A percentile compares a stretch with the other conserved stretches of the same genome.
Conservation (phyloP, 35 echinoderm and acorn worm species). For the Acanthaster planci region DNA sequence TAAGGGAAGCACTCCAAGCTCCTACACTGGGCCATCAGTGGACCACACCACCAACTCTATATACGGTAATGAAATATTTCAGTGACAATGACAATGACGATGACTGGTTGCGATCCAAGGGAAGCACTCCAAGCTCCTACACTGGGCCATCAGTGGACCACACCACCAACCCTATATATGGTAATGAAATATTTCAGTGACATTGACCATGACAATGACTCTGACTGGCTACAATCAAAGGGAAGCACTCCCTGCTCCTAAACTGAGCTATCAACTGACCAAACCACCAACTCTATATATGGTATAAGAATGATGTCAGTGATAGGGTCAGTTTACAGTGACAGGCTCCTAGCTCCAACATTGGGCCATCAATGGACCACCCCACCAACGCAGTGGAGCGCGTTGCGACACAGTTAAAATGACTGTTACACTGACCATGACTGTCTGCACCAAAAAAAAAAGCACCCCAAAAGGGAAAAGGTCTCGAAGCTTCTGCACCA, state of each 20-base stretch:
- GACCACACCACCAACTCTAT: conserved; percentile 72
- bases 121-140: conserved; percentile 2
- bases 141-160: conserved; percentile 77
- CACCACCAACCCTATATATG: conserved; percentile 28
- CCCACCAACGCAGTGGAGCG: no score
- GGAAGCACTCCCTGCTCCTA: conserved; percentile 19
- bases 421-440: no score
- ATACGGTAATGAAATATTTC: conserved; percentile 23
- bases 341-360: background rate
- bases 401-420: no score
- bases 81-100: conserved; percentile 27
- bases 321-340: no score
- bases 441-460: no score
- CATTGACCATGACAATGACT: background rate
- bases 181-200: conserved; percentile 4
- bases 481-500: no score
- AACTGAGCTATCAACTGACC: conserved; percentile 67
- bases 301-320: conserved; percentile 15
- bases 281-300: conserved; percentile 39
- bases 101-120: conserved; percentile 57
- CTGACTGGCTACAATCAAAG: background rate
- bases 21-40: conserved; percentile 49
- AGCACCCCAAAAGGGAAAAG: no score
- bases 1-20: conserved; percentile 43
- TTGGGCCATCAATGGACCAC: no score